A percentile compares a stretch with the other conserved stretches of the same genome.
Evolutionary conservation across 2,797 vertebrate species (phyloP).

Genomic region (Propithecus deckenii): DNA sequence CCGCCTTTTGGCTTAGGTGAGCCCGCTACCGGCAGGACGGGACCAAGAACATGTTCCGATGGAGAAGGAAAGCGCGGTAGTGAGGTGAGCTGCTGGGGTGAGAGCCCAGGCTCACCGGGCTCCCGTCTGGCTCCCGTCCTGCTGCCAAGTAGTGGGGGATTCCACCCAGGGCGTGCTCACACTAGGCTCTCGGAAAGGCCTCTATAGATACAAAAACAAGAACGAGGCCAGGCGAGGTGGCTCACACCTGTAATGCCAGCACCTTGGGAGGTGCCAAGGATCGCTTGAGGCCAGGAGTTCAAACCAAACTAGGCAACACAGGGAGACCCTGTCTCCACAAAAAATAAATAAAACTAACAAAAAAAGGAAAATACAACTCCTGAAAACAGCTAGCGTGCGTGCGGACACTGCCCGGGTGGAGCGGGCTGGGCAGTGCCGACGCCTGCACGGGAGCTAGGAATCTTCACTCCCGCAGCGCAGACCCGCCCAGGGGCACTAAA

Average conservation of each 20-base stretch:
- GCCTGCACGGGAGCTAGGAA: background rate
- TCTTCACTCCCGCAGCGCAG: background rate
- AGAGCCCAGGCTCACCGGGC: background rate
- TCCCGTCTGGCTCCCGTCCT: accelerated
- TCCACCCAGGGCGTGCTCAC: background rate
- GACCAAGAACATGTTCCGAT: accelerated
- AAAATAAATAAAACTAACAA: background rate
- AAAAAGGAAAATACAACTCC: background rate
- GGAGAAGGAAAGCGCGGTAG: accelerated
- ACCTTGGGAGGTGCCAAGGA: background rate
- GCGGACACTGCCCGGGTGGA: background rate
- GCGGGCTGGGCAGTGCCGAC: accelerated
- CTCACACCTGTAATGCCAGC: background rate
- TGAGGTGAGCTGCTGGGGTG: background rate
- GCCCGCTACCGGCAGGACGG: accelerated
- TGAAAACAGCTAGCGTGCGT: accelerated
- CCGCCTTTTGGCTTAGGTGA: background rate
- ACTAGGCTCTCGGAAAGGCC: background rate
- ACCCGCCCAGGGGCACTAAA: background rate
- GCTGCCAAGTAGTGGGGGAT: background rate
- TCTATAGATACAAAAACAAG: background rate
- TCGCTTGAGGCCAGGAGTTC: background rate
- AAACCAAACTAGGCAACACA: background rate
- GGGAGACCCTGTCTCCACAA: background rate
- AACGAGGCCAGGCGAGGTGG: background rate